A percentile compares a stretch with the other conserved stretches of the same genome.
Conservation (phyloP, 2,888 invertebrate species). For the Eupeodes latifasciatus region DNA sequence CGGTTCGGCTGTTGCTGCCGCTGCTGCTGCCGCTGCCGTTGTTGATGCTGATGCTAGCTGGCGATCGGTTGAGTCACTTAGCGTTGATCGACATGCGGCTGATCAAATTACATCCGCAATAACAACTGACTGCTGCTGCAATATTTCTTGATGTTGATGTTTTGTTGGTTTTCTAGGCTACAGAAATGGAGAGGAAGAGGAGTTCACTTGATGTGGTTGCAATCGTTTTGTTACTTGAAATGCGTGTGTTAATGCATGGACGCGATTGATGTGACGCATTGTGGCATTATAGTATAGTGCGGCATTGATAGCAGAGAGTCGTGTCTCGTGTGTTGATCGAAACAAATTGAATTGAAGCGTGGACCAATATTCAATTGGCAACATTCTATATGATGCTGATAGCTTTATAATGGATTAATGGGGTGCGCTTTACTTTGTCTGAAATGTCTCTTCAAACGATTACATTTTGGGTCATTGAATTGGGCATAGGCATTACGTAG, state of each 20-base stretch:
- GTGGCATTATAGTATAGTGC: neutral
- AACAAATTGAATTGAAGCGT: neutral
- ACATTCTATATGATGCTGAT: neutral
- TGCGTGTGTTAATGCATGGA: slow-evolving; percentile 55
- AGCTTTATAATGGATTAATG: slow-evolving; percentile 22
- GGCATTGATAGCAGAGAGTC: neutral
- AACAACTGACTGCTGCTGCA: slow-evolving; percentile 47
- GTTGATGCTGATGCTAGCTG: slow-evolving; percentile 30
- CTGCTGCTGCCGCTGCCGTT: too few relatives aligned
- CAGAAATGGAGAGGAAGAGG: neutral
- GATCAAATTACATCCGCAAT: slow-evolving; percentile 74
- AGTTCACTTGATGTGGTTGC: slow-evolving; percentile 38
- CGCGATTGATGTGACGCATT: slow-evolving; percentile 27
- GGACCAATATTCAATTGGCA: slow-evolving; percentile 25
- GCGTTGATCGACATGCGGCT: slow-evolving; percentile 73
- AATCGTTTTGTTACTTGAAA: slow-evolving; percentile 63
- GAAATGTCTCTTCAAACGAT: neutral
- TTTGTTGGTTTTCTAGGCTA: neutral
- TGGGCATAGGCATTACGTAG: neutral
- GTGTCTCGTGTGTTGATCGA: neutral
- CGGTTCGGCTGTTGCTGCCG: too few relatives aligned
- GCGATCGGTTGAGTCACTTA: slow-evolving; percentile 72
- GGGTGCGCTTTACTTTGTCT: neutral
- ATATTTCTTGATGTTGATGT: neutral
- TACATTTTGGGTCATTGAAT: slow-evolving; percentile 17